Evolutionary conservation across 2,888 invertebrate species (phyloP).

Genomic region (Strigamia crassipes): DNA sequence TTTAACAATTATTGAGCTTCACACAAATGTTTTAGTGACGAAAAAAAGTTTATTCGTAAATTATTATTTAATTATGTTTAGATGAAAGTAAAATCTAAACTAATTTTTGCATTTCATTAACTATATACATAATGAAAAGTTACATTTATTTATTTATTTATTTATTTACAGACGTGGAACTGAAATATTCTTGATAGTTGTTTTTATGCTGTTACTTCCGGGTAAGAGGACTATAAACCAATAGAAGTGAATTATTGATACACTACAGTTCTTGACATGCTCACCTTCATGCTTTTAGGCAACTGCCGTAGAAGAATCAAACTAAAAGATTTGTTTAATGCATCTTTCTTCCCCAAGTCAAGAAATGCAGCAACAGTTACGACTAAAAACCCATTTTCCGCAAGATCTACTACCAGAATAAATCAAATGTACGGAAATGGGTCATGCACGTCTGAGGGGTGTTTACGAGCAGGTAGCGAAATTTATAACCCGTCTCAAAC

Average conservation of each 20-base stretch:
- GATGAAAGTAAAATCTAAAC: no score
- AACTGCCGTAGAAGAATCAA: background rate
- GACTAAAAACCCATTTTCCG: background rate
- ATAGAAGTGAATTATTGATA: background rate
- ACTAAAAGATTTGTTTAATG: background rate
- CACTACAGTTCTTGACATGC: background rate
- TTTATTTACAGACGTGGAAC: background rate
- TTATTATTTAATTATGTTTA: no score
- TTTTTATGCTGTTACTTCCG: background rate
- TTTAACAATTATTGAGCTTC: no score
- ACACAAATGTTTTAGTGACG: no score
- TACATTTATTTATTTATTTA: background rate
- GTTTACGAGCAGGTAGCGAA: background rate
- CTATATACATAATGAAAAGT: background rate
- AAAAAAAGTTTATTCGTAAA: no score
- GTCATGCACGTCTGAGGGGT: background rate
- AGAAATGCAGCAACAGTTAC: background rate
- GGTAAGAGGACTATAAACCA: background rate
- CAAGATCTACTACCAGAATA: background rate
- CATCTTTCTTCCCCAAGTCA: background rate
- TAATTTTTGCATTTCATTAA: no score
- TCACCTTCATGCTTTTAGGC: background rate
- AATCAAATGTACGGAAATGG: slow-evolving; percentile 22
- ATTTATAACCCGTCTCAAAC: background rate
- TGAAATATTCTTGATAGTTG: background rate